Base-by-base conservation (phyloP, 2,888 invertebrate genomes). In the Actias luna region DNA sequence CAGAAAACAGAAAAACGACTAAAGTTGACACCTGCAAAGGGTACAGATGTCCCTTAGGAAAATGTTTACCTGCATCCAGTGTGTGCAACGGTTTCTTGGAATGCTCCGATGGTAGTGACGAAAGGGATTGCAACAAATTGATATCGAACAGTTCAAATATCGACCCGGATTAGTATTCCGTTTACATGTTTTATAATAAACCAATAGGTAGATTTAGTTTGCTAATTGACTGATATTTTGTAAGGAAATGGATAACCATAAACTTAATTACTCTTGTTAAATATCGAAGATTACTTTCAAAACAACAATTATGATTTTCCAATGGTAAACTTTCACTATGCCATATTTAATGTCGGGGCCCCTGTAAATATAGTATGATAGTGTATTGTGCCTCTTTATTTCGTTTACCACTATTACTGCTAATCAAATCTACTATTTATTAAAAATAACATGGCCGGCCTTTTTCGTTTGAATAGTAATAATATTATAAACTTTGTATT, bases 51-150 rank as follows among this genome's bases (percentile, higher is more conserved):
- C 96, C 96, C 0, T 88, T 96, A 0, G 96, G 96, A 5, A 95
- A 96, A 79, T 96, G 96, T 74, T 85, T 96, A 42, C 95, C 95
- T 0, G 93, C 94, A 59, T 94, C 95, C 1, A 94, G 95, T 73
- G 89, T 96, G 2, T 97, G 97, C 82, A 96, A 97, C 79, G 96
- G 96, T 12, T 95, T 95, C 76, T 93, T 96, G 66, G 96, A 96
- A 80, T 97, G 97, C 77, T 95, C 95, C 42, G 96, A 96, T 79
- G 95, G 95, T 46, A 95, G 95, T 80, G 95, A 96, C 84, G 96
- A 96, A 80, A 93, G 93, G 84, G 92, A 94, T 68, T 96, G 96
- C 83, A 76, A 63, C 63, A 79, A 73, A 65, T 70, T 72, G 31
- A 69, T 81, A 63, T 75, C 73, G 42, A 85, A 82, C 67, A 79